Percentiles rank a stretch among this genome's conserved stretches.
phyloP scores from a whole-genome alignment of 2,113 vertebrate species.

The Phalacrocorax aristotelis region DNA sequence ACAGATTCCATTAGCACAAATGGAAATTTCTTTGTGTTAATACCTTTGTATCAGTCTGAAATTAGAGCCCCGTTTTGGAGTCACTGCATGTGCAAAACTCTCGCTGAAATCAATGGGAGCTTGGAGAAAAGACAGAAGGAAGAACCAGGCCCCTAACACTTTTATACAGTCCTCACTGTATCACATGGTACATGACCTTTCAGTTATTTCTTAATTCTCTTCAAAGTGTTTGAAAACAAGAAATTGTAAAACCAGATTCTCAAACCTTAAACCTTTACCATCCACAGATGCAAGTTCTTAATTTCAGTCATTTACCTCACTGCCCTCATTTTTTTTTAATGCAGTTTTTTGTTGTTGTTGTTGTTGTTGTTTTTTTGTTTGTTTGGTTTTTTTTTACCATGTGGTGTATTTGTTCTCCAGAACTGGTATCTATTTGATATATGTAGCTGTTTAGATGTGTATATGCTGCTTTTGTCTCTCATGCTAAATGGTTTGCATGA shows the following conservation, averaged over 20 bases:
- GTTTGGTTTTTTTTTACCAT: rapidly evolving
- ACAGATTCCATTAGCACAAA: not conserved
- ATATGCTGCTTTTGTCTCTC: constrained; percentile 1
- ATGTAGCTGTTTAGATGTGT: not conserved
- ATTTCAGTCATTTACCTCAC: not conserved
- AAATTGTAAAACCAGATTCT: not conserved
- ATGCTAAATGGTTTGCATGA: not conserved
- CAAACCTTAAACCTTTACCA: not conserved
- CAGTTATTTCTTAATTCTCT: not conserved
- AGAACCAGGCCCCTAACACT: not conserved
- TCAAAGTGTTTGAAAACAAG: not conserved
- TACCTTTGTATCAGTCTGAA: not conserved
- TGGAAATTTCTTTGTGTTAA: not conserved
- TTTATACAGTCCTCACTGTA: not conserved
- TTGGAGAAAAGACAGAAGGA: not conserved
- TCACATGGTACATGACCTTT: not conserved
- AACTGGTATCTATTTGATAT: not conserved
- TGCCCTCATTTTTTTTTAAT: not conserved
- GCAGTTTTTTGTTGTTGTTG: not conserved
- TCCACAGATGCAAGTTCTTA: not conserved
- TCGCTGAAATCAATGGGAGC: not conserved
- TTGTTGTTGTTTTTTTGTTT: rapidly evolving
- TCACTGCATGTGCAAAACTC: not conserved
- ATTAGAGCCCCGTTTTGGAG: not conserved
- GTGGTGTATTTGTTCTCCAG: not conserved